A percentile compares a stretch with the other conserved stretches of the same genome.
Evolutionary conservation across 2,113 vertebrate genomes (phyloP).

Genomic region (Picathartes gymnocephalus): DNA sequence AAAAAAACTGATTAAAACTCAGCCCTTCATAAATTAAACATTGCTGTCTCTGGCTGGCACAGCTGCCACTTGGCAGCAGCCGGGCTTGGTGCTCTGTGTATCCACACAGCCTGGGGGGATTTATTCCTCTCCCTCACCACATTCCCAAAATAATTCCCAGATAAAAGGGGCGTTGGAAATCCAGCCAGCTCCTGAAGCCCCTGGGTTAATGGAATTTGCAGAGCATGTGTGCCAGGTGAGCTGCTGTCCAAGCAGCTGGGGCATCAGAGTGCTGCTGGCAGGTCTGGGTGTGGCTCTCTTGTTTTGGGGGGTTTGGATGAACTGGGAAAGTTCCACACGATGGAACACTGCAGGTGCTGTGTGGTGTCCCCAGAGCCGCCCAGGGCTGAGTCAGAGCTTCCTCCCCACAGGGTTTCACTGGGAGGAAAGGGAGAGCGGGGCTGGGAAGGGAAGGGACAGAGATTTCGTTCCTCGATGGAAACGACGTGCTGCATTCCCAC

Average conservation of each 20-base stretch:
- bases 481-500: neutral
- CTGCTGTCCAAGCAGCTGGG: neutral
- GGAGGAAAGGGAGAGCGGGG: neutral
- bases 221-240: neutral
- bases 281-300: neutral
- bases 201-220: neutral
- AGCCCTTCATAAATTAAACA: slow-evolving; percentile 58
- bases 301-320: neutral
- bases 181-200: neutral
- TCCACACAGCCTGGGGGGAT: neutral
- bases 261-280: neutral
- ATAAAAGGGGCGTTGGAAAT: neutral
- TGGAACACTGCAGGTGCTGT: neutral
- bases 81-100: neutral
- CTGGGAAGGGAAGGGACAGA: neutral
- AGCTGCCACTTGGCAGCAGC: slow-evolving; percentile 20
- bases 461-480: neutral
- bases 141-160: neutral
- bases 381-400: neutral
- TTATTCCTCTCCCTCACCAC: neutral
- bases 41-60: slow-evolving; percentile 42
- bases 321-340: neutral
- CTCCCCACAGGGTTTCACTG: neutral
- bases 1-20: slow-evolving; percentile 61
- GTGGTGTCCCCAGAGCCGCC: neutral